Evolutionary conservation across 2,113 vertebrate species (phyloP), one percentile per base, ranked within the genome.

Genomic region (Capricornis sumatraensis): DNA sequence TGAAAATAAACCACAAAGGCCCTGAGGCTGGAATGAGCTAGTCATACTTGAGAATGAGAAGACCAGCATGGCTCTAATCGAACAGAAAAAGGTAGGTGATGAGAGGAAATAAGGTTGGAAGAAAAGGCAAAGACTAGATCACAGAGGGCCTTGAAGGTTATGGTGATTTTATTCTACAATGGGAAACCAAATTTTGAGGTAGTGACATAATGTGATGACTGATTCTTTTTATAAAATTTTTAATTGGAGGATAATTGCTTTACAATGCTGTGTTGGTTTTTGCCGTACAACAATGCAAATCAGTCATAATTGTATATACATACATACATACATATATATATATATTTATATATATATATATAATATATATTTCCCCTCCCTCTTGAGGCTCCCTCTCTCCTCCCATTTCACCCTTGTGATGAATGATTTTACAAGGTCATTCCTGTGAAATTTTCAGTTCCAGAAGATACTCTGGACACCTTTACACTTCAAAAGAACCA

Each of bases 1-100:
- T 86, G 33, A 87, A 95, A 95, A 90, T 55, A 19, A 96, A 90
- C 82, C 36, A 23, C 36, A 91, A 88, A 91, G n/a, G 47, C 82
- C 82, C 53, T 87, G 40, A 91, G 30, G 53, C 53, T 76, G 83
- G 30, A 87, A 87, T 45, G 47, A 79, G 57, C 11, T 83, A 40
- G n/a, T 36, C 13, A 50, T 78, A 27, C n/a, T 86, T 89, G 52
- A 88, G 7, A 64, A 78, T 23, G n/a, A 64, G 62, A 96, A 64
- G 83, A 92, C 17, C 25, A 93, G 52, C 3, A 25, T 50, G 45
- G 30, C 57, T 86, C 55, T 71, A 85, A 89, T 12, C 4, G 21
- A 94, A 79, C 57, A 50, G 84, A 84, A 76, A 64, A 83, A 94
- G 19, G 30, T 43, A 87, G 19, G 14, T 4, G 8, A 53, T 57